Conservation (phyloP, 2,113 vertebrate species). For the Actenoides lindsayi region DNA sequence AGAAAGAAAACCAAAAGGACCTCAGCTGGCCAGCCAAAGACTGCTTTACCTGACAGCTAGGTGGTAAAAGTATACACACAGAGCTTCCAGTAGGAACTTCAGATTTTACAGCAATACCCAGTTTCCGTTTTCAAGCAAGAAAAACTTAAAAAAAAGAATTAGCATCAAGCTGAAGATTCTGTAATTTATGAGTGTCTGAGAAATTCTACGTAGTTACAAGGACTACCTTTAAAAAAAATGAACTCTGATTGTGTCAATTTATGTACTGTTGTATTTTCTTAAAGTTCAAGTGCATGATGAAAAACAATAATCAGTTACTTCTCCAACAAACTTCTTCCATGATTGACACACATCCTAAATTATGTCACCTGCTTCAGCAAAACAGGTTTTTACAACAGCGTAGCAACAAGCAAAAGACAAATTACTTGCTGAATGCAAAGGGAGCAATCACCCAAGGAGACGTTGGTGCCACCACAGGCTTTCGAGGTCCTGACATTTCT, state of each 20-base stretch:
- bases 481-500: background rate
- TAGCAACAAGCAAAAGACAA: background rate
- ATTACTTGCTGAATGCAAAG: background rate
- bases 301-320: background rate
- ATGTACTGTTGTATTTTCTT: background rate
- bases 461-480: background rate
- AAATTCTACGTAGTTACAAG: background rate
- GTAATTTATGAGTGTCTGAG: background rate
- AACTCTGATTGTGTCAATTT: background rate
- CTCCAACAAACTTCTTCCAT: background rate
- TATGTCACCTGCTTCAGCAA: background rate
- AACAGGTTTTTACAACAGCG: background rate
- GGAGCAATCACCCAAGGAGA: background rate
- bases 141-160: background rate
- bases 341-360: background rate
- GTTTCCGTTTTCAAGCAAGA: background rate
- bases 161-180: background rate
- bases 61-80: background rate
- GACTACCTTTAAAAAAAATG: background rate
- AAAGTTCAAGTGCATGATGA: background rate
- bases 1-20: background rate
- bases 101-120: background rate
- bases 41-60: background rate
- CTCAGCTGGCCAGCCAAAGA: background rate
- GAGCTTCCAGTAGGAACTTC: background rate